Percentiles rank a stretch among this genome's conserved stretches.
These are phyloP conservation scores for Perizoma affinitatum DNA, from an alignment of 2,888 invertebrate species.

Conservation along the genomic window DNA sequence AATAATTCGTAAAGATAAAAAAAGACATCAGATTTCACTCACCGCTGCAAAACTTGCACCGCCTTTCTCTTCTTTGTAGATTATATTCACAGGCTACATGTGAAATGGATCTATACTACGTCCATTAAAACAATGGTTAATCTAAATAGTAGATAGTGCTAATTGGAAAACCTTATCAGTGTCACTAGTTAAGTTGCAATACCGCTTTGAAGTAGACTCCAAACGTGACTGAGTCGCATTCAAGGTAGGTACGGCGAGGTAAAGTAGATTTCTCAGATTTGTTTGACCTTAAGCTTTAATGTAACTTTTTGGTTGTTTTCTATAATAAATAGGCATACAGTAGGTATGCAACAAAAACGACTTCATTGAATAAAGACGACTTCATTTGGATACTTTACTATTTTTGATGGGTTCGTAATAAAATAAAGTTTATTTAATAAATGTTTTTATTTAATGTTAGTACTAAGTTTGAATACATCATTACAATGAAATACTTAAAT, in stretches of 20 bases:
- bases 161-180: slow-evolving; percentile 7
- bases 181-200: not conserved
- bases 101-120: not conserved
- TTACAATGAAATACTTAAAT: no score
- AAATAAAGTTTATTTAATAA: not conserved
- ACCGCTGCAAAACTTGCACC: not conserved
- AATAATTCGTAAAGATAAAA: not conserved
- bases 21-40: slow-evolving; percentile 9
- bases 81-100: slow-evolving; percentile 8
- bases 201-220: slow-evolving; percentile 17
- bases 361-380: no score
- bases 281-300: slow-evolving; percentile 6
- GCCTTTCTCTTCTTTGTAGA: slow-evolving; percentile 11
- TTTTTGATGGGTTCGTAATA: not conserved
- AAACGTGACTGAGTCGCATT: slow-evolving; percentile 17
- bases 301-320: not conserved
- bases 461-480: no score
- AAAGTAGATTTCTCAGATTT: slow-evolving; percentile 17
- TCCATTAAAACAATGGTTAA: slow-evolving; percentile 8
- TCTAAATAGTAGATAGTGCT: slow-evolving; percentile 1
- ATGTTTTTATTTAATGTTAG: not conserved
- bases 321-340: no score
- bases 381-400: no score
- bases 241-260: slow-evolving; percentile 3
- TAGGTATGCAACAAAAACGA: no score